phyloP scores from a whole-genome alignment of 2,797 vertebrate genomes.

The Pangasius larnaudii region DNA sequence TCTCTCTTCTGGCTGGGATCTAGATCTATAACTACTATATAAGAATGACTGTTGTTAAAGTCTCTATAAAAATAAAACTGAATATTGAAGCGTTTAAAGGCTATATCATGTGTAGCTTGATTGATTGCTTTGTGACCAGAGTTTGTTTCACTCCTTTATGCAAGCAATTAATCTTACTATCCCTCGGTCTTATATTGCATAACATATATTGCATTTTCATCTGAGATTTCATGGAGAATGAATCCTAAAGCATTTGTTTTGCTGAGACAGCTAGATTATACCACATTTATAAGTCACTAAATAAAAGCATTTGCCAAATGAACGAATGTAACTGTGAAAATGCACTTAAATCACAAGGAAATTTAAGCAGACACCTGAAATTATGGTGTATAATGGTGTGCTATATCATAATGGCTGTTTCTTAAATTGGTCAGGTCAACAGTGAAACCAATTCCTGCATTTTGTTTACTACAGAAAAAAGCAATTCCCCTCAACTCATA shows the following conservation, averaged over 20 bases:
- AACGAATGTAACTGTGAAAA: not conserved
- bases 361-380: not conserved
- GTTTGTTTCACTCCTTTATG: not conserved
- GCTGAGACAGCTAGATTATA: not conserved
- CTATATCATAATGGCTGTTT: conserved; percentile 7
- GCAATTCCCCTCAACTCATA: not conserved
- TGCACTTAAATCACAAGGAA: not conserved
- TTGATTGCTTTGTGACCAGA: not conserved
- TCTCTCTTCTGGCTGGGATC: not conserved
- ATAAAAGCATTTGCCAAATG: not conserved
- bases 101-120: not conserved
- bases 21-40: not conserved
- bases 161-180: not conserved
- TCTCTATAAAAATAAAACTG: not conserved
- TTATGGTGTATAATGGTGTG: not conserved
- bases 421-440: conserved; percentile 9
- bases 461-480: conserved; percentile 17
- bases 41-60: no score
- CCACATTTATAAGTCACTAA: not conserved
- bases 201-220: not conserved
- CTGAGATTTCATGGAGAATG: not conserved
- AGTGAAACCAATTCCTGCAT: conserved; percentile 14
- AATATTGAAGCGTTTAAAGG: not conserved
- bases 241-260: not conserved
- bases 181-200: not conserved